Percentiles rank a stretch among this genome's conserved stretches.
These are phyloP conservation scores for Danionella dracula DNA, from an alignment of 2,797 vertebrate genomes.

Conservation along the genomic window DNA sequence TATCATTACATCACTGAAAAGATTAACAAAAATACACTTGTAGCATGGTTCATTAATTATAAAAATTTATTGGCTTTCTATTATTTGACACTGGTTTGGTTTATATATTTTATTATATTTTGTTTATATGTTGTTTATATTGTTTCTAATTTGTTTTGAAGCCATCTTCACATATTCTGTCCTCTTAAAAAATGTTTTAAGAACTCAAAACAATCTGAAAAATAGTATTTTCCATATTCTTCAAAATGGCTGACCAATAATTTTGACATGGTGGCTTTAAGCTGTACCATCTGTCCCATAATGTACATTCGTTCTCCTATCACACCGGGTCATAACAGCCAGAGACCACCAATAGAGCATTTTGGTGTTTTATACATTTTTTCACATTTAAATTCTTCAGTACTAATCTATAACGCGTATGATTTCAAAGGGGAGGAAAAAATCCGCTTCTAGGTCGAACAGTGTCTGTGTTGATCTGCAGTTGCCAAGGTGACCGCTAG, in stretches of 20 bases:
- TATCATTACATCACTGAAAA: too few species aligned
- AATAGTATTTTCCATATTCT: slow-evolving; percentile 18
- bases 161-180: too few species aligned
- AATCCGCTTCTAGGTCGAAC: too few species aligned
- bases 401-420: too few species aligned
- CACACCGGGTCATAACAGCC: slow-evolving; percentile 15
- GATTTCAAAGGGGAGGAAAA: too few species aligned
- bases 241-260: slow-evolving; percentile 55
- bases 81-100: background rate
- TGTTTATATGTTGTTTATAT: background rate
- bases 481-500: slow-evolving; percentile 45
- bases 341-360: background rate
- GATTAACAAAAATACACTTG: too few species aligned
- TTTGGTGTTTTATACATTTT: background rate
- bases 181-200: background rate
- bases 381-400: too few species aligned
- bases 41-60: too few species aligned
- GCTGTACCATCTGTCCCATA: slow-evolving; percentile 45
- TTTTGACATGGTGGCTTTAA: slow-evolving; percentile 38
- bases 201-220: slow-evolving; percentile 10
- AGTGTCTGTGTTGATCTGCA: slow-evolving; percentile 22
- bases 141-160: background rate
- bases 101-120: background rate
- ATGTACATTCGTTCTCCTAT: slow-evolving; percentile 17
- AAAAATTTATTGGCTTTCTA: too few species aligned